A percentile compares a stretch with the other conserved stretches of the same genome.
phyloP scores from a whole-genome alignment of 2,888 invertebrate species.

The Campoplex nolae region DNA sequence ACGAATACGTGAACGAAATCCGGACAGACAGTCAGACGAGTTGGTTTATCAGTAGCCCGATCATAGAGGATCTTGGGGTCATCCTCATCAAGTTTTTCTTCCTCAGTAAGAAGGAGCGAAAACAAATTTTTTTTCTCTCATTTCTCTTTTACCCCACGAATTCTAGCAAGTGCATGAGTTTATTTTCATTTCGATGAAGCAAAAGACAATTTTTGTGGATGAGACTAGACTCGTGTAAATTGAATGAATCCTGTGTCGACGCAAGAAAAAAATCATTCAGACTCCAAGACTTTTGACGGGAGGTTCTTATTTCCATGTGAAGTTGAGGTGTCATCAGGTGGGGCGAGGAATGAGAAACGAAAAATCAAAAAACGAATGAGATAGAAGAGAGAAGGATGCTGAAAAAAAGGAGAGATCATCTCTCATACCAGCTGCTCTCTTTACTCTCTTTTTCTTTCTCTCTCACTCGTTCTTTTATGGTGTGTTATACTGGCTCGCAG shows the following conservation, averaged over 20 bases:
- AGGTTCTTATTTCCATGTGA: slow-evolving; percentile 70
- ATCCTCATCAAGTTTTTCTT: slow-evolving; percentile 55
- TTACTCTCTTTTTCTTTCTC: slow-evolving; percentile 24
- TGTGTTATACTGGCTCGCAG: slow-evolving; percentile 74
- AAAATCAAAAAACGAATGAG: slow-evolving; percentile 12
- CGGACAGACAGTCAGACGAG: slow-evolving; percentile 50
- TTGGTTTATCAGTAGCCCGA: slow-evolving; percentile 63
- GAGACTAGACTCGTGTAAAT: slow-evolving; percentile 18
- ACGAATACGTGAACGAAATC: slow-evolving; percentile 38
- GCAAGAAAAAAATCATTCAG: slow-evolving; percentile 14
- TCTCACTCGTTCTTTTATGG: slow-evolving; percentile 31
- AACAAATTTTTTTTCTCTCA: slow-evolving; percentile 4
- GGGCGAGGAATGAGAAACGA: slow-evolving; percentile 32
- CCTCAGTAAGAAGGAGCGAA: neutral
- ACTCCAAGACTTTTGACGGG: slow-evolving; percentile 2
- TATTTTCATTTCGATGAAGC: slow-evolving; percentile 63
- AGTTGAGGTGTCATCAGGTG: slow-evolving; percentile 73
- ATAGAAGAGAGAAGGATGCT: slow-evolving; percentile 55
- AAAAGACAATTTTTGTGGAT: slow-evolving; percentile 29
- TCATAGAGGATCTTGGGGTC: slow-evolving; percentile 65
- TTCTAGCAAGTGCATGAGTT: slow-evolving; percentile 63
- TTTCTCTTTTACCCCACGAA: slow-evolving; percentile 37
- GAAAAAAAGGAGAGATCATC: slow-evolving; percentile 42
- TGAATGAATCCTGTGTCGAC: slow-evolving; percentile 39
- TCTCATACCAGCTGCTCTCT: slow-evolving; percentile 60